Evolutionary conservation across 1,140 invertebrate genomes (phyloP), one percentile per base, ranked within the genome.

Genomic region (Cydia pomonella): DNA sequence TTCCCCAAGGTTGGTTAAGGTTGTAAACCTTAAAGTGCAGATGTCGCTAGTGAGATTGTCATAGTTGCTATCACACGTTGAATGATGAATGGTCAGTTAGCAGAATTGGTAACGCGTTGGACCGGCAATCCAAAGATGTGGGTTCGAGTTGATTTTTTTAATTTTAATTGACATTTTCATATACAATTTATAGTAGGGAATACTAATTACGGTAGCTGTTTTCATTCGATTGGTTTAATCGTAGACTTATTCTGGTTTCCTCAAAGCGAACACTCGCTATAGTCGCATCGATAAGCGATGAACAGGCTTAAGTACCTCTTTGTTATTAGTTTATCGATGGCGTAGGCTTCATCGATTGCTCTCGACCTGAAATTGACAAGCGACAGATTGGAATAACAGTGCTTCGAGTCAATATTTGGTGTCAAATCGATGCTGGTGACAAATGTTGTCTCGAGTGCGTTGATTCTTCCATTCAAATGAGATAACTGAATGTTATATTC

Each of bases 301-400:
- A 59, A 7, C 9, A 23, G n/a, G 0, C 64, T 63, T 69, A 69
- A 69, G 64, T 33, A 69, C 64, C 64, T 69, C 27, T 33, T 64
- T 27, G 23, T 33, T 69, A 69, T 69, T 69, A 41, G 64, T 69
- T 69, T 69, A 69, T 69, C 29, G 64, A 69, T 69, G n/a, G 64
- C 29, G 64, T 69, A 69, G 64, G 64, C 64, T 16, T 69, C 64
- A 38, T 69, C 64, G 29, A 66, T 59, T 69, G 64, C 29, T 69
- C 64, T 69, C 29, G 64, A 69, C 9, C 64, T 18, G 64, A 21
- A 69, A 69, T 38, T n/a, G 64, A 69, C 64, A 69, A 69, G 64
- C 63, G 63, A 59, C 53, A 59, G 53, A 29, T 69, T 69, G 64
- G n/a, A 69, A 69, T 69, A 69, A 69, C 64, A 69, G n/a, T 16